phyloP scores from a whole-genome alignment of 2,797 vertebrate genomes.

The Rhinatrema bivittatum region DNA sequence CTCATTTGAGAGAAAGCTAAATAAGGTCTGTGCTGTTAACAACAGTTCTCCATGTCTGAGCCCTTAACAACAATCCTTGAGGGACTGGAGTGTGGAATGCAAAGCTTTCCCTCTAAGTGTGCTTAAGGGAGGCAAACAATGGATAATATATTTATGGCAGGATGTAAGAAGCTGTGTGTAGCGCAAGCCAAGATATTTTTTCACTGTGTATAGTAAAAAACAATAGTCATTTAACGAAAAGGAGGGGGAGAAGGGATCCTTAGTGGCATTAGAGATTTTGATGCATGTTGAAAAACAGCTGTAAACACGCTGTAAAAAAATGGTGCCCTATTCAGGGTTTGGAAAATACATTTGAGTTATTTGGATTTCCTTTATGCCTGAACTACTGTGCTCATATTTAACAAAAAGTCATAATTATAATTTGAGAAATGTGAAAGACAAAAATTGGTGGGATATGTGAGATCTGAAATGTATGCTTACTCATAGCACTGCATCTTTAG shows the following conservation, averaged over 20 bases:
- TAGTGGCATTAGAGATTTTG: too few species aligned
- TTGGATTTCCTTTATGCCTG: slow-evolving; percentile 30
- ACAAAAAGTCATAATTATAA: too few species aligned
- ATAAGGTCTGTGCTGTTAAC: too few species aligned
- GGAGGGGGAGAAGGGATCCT: too few species aligned
- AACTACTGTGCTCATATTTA: background rate
- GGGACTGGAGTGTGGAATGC: slow-evolving; percentile 36
- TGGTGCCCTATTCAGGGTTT: slow-evolving; percentile 3
- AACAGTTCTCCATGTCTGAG: too few species aligned
- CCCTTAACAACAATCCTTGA: too few species aligned
- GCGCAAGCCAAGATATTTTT: slow-evolving; percentile 14
- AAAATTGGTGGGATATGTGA: too few species aligned
- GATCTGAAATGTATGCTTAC: too few species aligned
- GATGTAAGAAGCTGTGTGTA: slow-evolving; percentile 24
- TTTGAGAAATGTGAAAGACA: too few species aligned
- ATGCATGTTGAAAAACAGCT: slow-evolving; percentile 28
- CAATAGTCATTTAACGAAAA: background rate
- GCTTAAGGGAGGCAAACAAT: slow-evolving; percentile 16
- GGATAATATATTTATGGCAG: slow-evolving; percentile 42
- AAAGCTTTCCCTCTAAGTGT: slow-evolving; percentile 26
- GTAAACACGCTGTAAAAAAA: slow-evolving; percentile 29
- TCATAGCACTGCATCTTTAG: background rate
- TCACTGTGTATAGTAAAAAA: background rate
- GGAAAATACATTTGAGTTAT: slow-evolving; percentile 29
- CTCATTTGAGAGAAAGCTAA: too few species aligned